Percentiles rank a stretch among this genome's conserved stretches.
Evolutionary conservation across 2,113 vertebrate species (phyloP).

Genomic region (Mobula birostris): DNA sequence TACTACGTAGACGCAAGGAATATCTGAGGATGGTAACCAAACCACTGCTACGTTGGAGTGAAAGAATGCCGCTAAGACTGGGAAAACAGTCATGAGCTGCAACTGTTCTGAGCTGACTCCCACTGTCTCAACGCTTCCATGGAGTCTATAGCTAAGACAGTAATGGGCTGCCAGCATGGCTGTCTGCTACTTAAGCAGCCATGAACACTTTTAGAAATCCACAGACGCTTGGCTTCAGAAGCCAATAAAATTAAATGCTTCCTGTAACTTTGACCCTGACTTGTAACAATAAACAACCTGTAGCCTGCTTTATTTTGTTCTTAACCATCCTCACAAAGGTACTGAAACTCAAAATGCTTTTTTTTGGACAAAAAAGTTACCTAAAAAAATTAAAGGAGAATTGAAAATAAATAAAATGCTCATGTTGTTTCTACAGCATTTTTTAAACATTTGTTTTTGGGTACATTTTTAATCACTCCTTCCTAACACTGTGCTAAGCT

Average conservation of each 20-base stretch:
- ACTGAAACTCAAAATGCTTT: not conserved
- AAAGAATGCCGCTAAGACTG: not conserved
- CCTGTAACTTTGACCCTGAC: constrained; percentile 8
- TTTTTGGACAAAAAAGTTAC: not conserved
- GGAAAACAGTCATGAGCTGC: not conserved
- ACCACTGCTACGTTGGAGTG: not conserved
- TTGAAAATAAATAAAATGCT: not conserved
- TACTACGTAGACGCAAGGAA: too few species aligned
- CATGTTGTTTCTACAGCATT: not conserved
- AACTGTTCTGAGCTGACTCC: not conserved
- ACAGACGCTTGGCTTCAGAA: constrained; percentile 25
- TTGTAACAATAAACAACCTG: constrained; percentile 31
- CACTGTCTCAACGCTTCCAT: not conserved
- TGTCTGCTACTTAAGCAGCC: constrained; percentile 25
- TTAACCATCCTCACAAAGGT: not conserved
- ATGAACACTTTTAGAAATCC: constrained; percentile 5
- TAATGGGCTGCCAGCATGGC: constrained; percentile 1
- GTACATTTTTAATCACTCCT: not conserved
- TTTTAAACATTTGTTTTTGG: not conserved
- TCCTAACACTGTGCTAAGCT: not conserved
- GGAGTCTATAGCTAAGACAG: not conserved
- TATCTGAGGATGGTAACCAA: not conserved
- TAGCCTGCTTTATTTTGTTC: not conserved
- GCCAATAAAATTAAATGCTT: constrained; percentile 37
- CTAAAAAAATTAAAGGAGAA: not conserved